Conservation (phyloP, 2,113 vertebrate species). For the Chloebia gouldiae region DNA sequence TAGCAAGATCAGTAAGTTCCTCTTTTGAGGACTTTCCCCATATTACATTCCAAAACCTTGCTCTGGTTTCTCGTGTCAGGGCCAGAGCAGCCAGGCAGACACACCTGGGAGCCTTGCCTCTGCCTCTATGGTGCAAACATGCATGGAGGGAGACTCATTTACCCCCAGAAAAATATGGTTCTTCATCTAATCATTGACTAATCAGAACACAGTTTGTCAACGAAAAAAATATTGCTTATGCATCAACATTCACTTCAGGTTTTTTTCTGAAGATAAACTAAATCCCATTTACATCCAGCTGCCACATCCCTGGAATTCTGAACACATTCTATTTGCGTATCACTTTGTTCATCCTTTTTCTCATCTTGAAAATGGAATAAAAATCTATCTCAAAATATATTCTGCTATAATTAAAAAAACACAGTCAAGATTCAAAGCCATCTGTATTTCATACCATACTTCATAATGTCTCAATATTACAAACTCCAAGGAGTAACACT, state of each 20-base stretch:
- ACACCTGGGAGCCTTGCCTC: background rate
- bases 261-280: background rate
- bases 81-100: background rate
- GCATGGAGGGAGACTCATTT: background rate
- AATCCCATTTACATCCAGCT: background rate
- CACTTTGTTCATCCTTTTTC: slow-evolving; percentile 3
- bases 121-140: background rate
- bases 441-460: slow-evolving; percentile 36
- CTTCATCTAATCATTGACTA: background rate
- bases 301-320: slow-evolving; percentile 1
- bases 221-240: background rate
- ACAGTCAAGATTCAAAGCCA: slow-evolving; percentile 22
- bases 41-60: background rate
- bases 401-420: slow-evolving; percentile 66
- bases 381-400: slow-evolving; percentile 45
- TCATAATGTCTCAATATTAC: slow-evolving; percentile 7
- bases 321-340: background rate
- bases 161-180: background rate
- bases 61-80: background rate
- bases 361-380: slow-evolving; percentile 28
- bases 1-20: background rate
- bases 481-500: slow-evolving; percentile 52
- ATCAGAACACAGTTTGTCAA: background rate
- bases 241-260: background rate
- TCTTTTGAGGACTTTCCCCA: background rate